Percentiles rank a stretch among this genome's conserved stretches.
These are phyloP conservation scores for Dissostichus mawsoni DNA, from an alignment of 2,113 vertebrate species.

Conservation along the genomic window DNA sequence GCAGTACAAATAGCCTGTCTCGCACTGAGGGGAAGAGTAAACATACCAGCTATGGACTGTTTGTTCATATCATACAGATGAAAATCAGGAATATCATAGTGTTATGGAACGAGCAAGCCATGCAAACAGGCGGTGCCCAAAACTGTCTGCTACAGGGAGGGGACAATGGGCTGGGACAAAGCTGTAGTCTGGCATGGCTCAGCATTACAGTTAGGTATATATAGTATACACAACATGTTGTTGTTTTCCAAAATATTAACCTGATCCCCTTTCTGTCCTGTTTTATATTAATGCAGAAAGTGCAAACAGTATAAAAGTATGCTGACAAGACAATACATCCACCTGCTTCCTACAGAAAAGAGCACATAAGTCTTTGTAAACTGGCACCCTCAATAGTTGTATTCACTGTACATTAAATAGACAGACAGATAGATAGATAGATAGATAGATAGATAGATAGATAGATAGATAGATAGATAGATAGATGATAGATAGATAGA, in stretches of 20 bases:
- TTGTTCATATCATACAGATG: neutral
- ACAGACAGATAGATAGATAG: no score
- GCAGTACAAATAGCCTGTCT: constrained; percentile 12
- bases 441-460: no score
- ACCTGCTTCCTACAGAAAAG: neutral
- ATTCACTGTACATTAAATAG: neutral
- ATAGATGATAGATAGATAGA: no score
- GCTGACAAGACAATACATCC: neutral
- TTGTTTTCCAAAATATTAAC: neutral
- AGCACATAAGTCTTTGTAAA: neutral
- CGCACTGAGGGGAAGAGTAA: neutral
- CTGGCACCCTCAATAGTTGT: neutral
- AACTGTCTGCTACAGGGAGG: constrained; percentile 15
- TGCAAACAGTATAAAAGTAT: neutral
- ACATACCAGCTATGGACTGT: neutral
- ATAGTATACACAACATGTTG: neutral
- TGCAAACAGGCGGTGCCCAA: constrained; percentile 30
- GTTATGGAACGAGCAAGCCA: neutral
- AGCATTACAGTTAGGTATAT: neutral
- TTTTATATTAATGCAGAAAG: neutral
- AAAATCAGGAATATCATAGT: neutral
- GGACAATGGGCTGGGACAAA: constrained; percentile 40
- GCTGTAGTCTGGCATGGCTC: constrained; percentile 33
- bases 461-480: no score
- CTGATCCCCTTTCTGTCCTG: neutral